Evolutionary conservation across 2,888 invertebrate species (phyloP).

Genomic region (Micoletzkya japonica): DNA sequence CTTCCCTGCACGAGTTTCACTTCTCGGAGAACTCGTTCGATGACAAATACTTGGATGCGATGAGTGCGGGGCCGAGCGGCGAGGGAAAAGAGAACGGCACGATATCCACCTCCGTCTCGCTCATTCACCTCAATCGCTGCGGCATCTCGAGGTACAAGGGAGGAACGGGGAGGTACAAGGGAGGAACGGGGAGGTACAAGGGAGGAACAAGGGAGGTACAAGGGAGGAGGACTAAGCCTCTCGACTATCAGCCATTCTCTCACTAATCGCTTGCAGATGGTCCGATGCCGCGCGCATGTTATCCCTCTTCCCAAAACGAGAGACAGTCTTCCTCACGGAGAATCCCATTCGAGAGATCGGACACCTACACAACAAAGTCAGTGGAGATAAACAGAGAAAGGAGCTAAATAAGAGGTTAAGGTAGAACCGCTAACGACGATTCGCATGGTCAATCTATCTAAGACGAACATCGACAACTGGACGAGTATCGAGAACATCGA

Average conservation of each 20-base stretch:
- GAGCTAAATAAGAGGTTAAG: not conserved
- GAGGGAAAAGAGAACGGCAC: conserved; percentile 22
- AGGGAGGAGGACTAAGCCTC: too few relatives aligned
- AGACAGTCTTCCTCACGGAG: conserved; percentile 72
- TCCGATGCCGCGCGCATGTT: conserved; percentile 41
- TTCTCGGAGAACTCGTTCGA: conserved; percentile 46
- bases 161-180: too few relatives aligned
- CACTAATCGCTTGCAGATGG: conserved; percentile 44
- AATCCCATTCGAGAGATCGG: conserved; percentile 50
- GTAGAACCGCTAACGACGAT: not conserved
- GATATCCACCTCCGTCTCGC: conserved; percentile 23
- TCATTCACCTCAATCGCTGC: conserved; percentile 27
- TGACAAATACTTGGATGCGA: conserved; percentile 27
- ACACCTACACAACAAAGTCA: not conserved
- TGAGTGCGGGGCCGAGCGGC: conserved; percentile 4
- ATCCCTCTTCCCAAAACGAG: conserved; percentile 43
- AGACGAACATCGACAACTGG: conserved; percentile 46
- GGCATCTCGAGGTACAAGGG: conserved; percentile 18
- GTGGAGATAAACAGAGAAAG: not conserved
- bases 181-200: too few relatives aligned
- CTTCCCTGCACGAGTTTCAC: conserved; percentile 47
- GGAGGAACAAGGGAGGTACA: not conserved
- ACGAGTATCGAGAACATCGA: conserved; percentile 79
- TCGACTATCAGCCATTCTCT: too few relatives aligned
- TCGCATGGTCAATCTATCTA: conserved; percentile 30